Evolutionary conservation across 2,797 vertebrate species (phyloP), one percentile per base, ranked within the genome.

Genomic region (Urocyon cinereoargenteus): DNA sequence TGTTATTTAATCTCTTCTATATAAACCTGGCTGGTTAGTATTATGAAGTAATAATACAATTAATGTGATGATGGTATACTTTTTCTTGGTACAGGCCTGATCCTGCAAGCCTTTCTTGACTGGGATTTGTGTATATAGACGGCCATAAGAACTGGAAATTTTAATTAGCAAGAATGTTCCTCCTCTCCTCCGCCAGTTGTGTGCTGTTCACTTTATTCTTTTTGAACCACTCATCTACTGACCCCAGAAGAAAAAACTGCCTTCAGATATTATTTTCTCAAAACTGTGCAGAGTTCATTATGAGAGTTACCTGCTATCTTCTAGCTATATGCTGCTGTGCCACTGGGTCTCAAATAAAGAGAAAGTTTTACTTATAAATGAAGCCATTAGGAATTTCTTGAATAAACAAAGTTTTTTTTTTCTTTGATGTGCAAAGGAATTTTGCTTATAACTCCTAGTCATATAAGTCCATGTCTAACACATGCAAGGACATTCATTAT

Each of bases 361-460:
- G 97, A 97, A 97, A 85, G 59, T 97, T 98, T 96, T 97, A 93
- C 75, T 98, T 88, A 70, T 73, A 92, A 97, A 94, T 97, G 88
- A 98, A 98, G 70, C 97, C 97, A 94, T 97, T 98, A 98, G 94
- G 94, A 97, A 98, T 97, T 98, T 94, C 82, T 97, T 98, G 87
- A 94, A 81, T 95, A 98, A 98, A 98, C 94, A 77, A 70, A 97
- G 73, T 68, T 49, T 40, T 91, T 95, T 72, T 62, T 89, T 70
- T 90, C 82, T 98, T 98, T 98, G 87, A 95, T 98, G 62, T 98
- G 97, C 66, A 97, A 81, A 97, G 31, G 94, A 97, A 97, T 96
- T 95, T 83, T 94, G 82, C 90, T 98, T 98, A 95, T 77, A 96
- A 91, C 83, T 98, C 68, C 91, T 97, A 92, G 85, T 64, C 81